Evolutionary conservation across 2,113 vertebrate species (phyloP).

Genomic region (Leptodactylus fuscus): DNA sequence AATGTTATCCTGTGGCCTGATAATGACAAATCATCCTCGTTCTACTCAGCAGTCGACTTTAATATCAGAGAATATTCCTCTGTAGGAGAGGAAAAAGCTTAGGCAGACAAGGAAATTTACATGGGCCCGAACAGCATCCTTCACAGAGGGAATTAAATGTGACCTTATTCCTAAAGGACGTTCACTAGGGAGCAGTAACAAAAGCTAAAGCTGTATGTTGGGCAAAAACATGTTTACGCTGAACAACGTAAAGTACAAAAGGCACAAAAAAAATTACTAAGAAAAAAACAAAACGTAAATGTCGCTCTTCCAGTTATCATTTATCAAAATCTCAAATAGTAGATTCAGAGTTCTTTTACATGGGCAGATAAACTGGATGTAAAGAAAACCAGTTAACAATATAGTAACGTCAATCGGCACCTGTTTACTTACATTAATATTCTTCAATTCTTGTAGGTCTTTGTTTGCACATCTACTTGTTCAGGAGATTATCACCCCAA

Average conservation of each 20-base stretch:
- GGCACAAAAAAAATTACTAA: background rate
- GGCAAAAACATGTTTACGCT: background rate
- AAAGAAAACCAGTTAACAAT: too few species aligned
- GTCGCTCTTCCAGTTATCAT: too few species aligned
- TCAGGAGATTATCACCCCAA: too few species aligned
- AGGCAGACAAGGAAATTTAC: conserved; percentile 63
- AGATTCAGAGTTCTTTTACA: too few species aligned
- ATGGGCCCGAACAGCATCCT: conserved; percentile 52
- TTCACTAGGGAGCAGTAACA: background rate
- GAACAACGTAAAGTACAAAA: background rate
- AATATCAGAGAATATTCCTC: conserved; percentile 66
- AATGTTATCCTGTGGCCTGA: conserved; percentile 64
- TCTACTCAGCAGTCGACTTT: conserved; percentile 61
- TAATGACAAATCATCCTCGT: conserved; percentile 67
- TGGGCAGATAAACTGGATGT: too few species aligned
- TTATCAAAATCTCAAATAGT: too few species aligned
- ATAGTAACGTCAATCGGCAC: too few species aligned
- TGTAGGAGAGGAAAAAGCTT: conserved; percentile 65
- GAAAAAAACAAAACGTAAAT: background rate
- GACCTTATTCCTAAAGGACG: conserved; percentile 64
- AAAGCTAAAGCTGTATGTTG: background rate
- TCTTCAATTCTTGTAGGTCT: too few species aligned
- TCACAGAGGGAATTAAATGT: conserved; percentile 61
- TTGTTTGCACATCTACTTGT: too few species aligned
- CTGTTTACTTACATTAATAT: too few species aligned